Evolutionary conservation across 2,113 vertebrate genomes (phyloP), one percentile per base, ranked within the genome.

Genomic region (Suncus etruscus): DNA sequence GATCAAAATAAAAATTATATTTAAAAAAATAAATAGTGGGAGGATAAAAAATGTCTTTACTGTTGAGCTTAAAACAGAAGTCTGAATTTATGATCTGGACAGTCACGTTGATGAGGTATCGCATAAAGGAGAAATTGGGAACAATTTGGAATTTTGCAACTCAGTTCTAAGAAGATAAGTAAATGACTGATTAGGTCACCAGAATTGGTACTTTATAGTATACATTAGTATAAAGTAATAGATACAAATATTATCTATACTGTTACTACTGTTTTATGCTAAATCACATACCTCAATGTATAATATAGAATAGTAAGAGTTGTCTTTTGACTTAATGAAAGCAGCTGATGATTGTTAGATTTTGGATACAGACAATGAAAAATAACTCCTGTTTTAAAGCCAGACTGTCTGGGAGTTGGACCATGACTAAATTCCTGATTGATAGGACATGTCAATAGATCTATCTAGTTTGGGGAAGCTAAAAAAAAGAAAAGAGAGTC

Each of bases 321-420:
- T 74, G 9, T 11, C 18, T 81, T 73, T 87, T 83, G 25, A 81
- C 11, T 74, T 27, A 68, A 89, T 69, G 45, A 47, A 73, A 22
- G 18, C 11, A 65, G 25, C 81, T 15, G 32, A 39, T 47, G 72
- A 89, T 85, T 29, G 32, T 58, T 25, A 70, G 4, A 51, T 84
- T 51, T 95, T 63, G 4, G 31, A 14, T 24, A 47, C 20, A 68
- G 29, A 47, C 29, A 73, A 31, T 11, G 75, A 51, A 92, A 86
- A 91, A 78, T 51, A 83, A 84, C n/a, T 65, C 8, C 72, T 82
- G 78, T 75, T 61, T 84, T 91, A 69, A 92, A 72, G 39, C 14
- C 50, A 47, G n/a, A 74, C 45, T 24, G 15, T 78, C 11, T 73
- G 65, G 11, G 39, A 70, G 25, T 2, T 39, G 22, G 4, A 27